These are phyloP conservation scores for Phengaris arion DNA, from an alignment of 2,888 invertebrate species.

Conservation along the genomic window DNA sequence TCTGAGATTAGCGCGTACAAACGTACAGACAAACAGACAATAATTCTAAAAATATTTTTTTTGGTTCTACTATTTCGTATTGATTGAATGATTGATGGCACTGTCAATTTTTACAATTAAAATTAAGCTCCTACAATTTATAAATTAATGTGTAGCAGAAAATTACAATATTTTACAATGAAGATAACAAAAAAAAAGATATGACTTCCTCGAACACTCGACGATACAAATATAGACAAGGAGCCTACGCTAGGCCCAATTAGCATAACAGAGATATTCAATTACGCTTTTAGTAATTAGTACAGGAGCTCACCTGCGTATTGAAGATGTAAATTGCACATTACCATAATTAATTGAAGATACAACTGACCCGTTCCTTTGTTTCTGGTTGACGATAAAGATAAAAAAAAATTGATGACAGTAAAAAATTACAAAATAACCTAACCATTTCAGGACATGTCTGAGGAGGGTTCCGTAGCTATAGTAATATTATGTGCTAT, in stretches of 20 bases:
- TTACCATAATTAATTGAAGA: conserved; percentile 38
- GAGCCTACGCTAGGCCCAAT: conserved; percentile 39
- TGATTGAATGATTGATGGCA: too few species aligned
- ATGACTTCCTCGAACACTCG: not conserved
- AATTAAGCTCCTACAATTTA: too few species aligned
- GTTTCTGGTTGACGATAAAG: not conserved
- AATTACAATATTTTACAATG: not conserved
- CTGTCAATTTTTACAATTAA: too few species aligned
- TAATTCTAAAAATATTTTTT: too few species aligned
- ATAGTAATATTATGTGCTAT: too few species aligned
- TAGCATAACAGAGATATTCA: conserved; percentile 56
- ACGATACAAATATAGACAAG: conserved; percentile 39
- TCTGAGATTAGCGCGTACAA: too few species aligned
- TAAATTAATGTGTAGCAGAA: not conserved
- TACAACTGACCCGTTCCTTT: not conserved
- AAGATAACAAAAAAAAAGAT: not conserved
- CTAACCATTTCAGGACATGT: too few species aligned
- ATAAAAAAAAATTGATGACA: not conserved
- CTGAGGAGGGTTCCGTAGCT: too few species aligned
- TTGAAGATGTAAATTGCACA: conserved; percentile 41
- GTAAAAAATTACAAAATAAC: too few species aligned
- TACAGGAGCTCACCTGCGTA: conserved; percentile 38
- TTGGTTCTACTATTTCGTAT: too few species aligned
- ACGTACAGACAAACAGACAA: too few species aligned
- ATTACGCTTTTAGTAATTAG: conserved; percentile 48